phyloP scores from a whole-genome alignment of 2,888 invertebrate genomes.

The Caenorhabditis sulstoni region DNA sequence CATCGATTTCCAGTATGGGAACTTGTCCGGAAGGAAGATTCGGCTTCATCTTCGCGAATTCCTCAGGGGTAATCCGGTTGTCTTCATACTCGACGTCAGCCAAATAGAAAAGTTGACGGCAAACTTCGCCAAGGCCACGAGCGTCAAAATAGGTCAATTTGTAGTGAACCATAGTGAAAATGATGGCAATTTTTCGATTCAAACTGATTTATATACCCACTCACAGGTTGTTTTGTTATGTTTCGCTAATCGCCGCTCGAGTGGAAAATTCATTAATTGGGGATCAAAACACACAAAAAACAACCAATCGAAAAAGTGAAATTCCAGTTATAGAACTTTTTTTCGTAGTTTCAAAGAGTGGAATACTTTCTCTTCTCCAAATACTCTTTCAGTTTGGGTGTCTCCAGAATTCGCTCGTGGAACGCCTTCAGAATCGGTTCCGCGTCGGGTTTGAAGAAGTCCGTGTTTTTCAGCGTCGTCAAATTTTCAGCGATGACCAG shows the following conservation, averaged over 20 bases:
- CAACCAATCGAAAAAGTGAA: too few relatives aligned
- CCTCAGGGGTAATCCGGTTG: background rate
- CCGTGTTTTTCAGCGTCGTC: constrained; percentile 18
- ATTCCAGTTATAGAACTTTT: too few relatives aligned
- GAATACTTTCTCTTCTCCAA: background rate
- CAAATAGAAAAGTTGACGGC: constrained; percentile 26
- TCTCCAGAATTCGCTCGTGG: constrained; percentile 16
- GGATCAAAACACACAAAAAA: too few relatives aligned
- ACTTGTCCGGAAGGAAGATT: constrained; percentile 25
- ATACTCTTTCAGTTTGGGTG: constrained; percentile 36
- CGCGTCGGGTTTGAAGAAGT: constrained; percentile 12
- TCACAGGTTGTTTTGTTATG: background rate
- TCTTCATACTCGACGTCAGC: constrained; percentile 29
- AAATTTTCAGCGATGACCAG: constrained; percentile 40
- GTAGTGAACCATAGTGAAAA: constrained; percentile 35
- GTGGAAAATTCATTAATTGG: too few relatives aligned
- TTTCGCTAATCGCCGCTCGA: too few relatives aligned
- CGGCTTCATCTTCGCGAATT: constrained; percentile 19
- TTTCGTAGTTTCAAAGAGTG: background rate
- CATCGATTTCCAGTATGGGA: constrained; percentile 29
- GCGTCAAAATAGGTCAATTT: constrained; percentile 47
- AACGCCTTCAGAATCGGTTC: constrained; percentile 11
- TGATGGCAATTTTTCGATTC: too few relatives aligned
- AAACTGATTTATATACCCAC: background rate
- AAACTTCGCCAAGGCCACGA: constrained; percentile 39